phyloP scores from a whole-genome alignment of 1,140 invertebrate species.

The Dinothrombium tinctorium region DNA sequence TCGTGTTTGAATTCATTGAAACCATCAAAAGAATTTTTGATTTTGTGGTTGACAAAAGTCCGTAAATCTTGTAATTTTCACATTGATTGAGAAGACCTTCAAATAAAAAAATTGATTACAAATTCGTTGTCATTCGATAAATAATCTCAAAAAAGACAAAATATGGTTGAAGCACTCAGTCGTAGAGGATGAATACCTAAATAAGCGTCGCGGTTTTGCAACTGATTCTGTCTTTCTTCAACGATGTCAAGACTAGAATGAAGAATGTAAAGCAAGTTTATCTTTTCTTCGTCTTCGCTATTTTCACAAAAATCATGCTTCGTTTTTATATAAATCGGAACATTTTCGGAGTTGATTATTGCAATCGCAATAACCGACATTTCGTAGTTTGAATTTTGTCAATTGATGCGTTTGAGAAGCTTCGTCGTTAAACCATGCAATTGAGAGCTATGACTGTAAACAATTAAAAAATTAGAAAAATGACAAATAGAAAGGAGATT shows the following conservation, averaged over 20 bases:
- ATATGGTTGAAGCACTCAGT: too few relatives aligned
- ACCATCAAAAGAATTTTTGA: slow-evolving; percentile 12
- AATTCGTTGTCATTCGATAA: too few relatives aligned
- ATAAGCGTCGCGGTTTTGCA: slow-evolving; percentile 9
- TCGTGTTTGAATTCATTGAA: background rate
- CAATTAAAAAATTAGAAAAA: too few relatives aligned
- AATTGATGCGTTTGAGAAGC: too few relatives aligned
- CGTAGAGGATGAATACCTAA: too few relatives aligned
- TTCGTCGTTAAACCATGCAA: too few relatives aligned
- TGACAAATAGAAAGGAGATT: too few relatives aligned
- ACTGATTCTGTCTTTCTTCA: slow-evolving; percentile 8
- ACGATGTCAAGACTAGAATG: slow-evolving; percentile 13
- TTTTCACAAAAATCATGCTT: background rate
- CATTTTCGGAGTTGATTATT: slow-evolving; percentile 10
- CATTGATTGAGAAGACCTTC: slow-evolving; percentile 7
- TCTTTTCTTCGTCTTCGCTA: background rate
- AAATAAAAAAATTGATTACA: background rate
- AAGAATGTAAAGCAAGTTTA: slow-evolving; percentile 8
- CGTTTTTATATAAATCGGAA: slow-evolving; percentile 9
- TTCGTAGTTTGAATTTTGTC: too few relatives aligned
- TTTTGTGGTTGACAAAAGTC: slow-evolving; percentile 10
- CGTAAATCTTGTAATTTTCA: slow-evolving; percentile 13
- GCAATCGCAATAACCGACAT: slow-evolving; percentile 9
- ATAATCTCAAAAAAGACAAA: too few relatives aligned
- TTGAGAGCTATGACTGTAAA: too few relatives aligned